Conservation (phyloP, 2,888 invertebrate species). For the Clistopyga incitator region DNA sequence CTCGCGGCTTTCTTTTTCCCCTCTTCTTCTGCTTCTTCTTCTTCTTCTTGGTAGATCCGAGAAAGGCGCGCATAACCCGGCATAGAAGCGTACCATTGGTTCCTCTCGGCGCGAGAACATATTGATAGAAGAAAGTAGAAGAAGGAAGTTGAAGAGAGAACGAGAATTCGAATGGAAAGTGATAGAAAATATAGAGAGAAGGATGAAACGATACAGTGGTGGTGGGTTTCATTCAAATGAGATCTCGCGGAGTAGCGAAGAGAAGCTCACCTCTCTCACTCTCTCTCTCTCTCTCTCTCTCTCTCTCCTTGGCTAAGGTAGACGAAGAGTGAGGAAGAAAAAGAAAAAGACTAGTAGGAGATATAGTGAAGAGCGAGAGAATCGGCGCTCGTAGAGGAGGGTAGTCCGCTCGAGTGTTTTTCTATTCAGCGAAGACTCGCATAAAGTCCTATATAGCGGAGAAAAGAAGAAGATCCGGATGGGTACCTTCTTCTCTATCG, state of each 20-base stretch:
- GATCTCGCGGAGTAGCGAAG: constrained; percentile 71
- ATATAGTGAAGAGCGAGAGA: constrained; percentile 53
- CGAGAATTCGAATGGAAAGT: constrained; percentile 68
- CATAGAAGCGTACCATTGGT: constrained; percentile 72
- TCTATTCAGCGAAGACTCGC: constrained; percentile 80
- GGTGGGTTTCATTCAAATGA: constrained; percentile 80
- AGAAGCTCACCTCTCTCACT: too few relatives aligned
- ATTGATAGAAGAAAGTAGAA: constrained; percentile 72
- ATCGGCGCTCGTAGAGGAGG: constrained; percentile 65
- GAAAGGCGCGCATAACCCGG: constrained; percentile 47
- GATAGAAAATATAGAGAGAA: constrained; percentile 63
- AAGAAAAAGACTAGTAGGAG: constrained; percentile 47
- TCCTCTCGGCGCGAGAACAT: constrained; percentile 72
- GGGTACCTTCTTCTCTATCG: constrained; percentile 67
- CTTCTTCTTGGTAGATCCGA: constrained; percentile 42
- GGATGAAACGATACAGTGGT: constrained; percentile 63
- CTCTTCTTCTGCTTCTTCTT: constrained; percentile 19
- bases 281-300: too few relatives aligned
- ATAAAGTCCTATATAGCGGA: constrained; percentile 79
- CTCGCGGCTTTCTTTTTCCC: constrained; percentile 60
- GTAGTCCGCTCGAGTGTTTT: constrained; percentile 81
- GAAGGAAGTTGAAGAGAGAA: constrained; percentile 64
- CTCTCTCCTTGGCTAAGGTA: constrained; percentile 4
- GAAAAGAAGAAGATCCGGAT: constrained; percentile 45
- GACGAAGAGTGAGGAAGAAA: constrained; percentile 55